A percentile compares a stretch with the other conserved stretches of the same genome.
Conservation (phyloP, 2,888 invertebrate genomes). For the Resseliella maxima region DNA sequence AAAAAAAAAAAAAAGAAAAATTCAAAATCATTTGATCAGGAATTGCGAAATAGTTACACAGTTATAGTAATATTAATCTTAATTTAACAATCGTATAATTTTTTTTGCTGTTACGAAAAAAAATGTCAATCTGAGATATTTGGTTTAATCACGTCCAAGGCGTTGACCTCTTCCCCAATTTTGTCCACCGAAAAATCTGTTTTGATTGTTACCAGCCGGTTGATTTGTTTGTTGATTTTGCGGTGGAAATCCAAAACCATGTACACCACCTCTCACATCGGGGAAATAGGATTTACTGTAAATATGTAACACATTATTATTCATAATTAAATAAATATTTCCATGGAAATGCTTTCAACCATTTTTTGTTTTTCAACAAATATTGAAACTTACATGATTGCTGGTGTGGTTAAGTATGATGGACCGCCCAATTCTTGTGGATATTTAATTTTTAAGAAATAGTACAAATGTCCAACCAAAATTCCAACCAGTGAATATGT, state of each 20-base stretch:
- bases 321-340: background rate
- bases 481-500: constrained; percentile 77
- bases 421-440: constrained; percentile 95
- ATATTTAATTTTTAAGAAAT: constrained; percentile 97
- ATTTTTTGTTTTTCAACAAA: too few relatives aligned
- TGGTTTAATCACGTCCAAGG: constrained; percentile 73
- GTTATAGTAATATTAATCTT: too few relatives aligned
- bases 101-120: background rate
- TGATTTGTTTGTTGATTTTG: constrained; percentile 65
- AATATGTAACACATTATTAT: constrained; percentile 57
- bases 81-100: background rate
- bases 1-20: too few relatives aligned
- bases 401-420: constrained; percentile 82
- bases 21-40: too few relatives aligned
- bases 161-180: constrained; percentile 81
- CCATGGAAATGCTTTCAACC: too few relatives aligned
- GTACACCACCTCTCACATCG: constrained; percentile 77
- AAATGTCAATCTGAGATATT: background rate
- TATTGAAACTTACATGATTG: constrained; percentile 83
- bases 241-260: constrained; percentile 82
- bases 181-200: constrained; percentile 58
- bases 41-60: too few relatives aligned
- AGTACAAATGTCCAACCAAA: constrained; percentile 95
- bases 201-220: background rate
- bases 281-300: constrained; percentile 84